phyloP scores from a whole-genome alignment of 2,888 invertebrate species.

The Aspidiotus destructor region DNA sequence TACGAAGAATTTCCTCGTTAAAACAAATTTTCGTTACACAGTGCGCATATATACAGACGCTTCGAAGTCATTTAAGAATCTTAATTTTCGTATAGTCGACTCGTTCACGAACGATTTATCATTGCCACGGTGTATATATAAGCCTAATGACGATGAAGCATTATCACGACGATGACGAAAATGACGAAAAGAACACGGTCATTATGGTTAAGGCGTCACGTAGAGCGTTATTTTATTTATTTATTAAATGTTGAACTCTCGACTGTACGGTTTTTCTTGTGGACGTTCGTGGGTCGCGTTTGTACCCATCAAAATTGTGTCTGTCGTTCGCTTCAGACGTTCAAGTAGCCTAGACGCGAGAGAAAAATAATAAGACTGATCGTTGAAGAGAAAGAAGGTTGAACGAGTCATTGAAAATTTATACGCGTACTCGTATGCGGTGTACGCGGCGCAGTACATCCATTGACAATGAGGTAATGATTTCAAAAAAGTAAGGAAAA shows the following conservation, averaged over 20 bases:
- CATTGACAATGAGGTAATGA: no score
- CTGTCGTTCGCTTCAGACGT: no score
- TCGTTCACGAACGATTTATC: slow-evolving; percentile 4
- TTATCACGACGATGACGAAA: slow-evolving; percentile 11
- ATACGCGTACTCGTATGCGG: no score
- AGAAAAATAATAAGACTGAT: no score
- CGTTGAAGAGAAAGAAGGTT: no score
- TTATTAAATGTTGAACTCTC: slow-evolving; percentile 3
- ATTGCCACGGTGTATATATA: background rate
- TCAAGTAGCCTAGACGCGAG: no score
- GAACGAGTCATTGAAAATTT: no score
- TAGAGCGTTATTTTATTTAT: slow-evolving; percentile 10
- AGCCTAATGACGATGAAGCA: slow-evolving; percentile 3
- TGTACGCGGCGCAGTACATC: no score
- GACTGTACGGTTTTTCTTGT: no score
- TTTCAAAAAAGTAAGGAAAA: no score
- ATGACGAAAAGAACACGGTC: background rate
- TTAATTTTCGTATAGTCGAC: slow-evolving; percentile 2
- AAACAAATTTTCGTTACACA: background rate
- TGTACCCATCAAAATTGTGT: no score
- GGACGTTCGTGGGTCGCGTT: no score
- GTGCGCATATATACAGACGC: background rate
- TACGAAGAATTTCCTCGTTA: background rate
- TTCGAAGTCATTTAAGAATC: background rate
- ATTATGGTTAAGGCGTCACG: slow-evolving; percentile 9